Evolutionary conservation across 1,140 invertebrate genomes (phyloP), one percentile per base, ranked within the genome.

Genomic region (Cephus cinctus): DNA sequence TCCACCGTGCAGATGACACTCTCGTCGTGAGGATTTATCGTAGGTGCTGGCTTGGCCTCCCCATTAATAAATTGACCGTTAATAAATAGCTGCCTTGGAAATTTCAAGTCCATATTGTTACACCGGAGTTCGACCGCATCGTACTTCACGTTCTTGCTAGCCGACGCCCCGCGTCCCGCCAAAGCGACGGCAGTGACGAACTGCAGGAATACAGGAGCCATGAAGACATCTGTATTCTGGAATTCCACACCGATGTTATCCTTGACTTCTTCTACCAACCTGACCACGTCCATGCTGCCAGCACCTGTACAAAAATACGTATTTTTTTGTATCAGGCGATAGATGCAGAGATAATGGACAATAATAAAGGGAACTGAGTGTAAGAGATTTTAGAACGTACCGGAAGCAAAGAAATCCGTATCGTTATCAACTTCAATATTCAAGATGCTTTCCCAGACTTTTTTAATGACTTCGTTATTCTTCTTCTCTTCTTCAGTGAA

Each of bases 201-300:
- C 49, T 96, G 90, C 11, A 81, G 78, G 65, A 98, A 96, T 0
- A 85, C 83, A 1, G 94, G 90, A 4, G 90, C 87, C 90, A 98
- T 93, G 63, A 95, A 98, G 0, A 98, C 86, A 54, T 96, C 88
- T 60, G 92, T 92, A 65, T 93, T 96, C 64, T 92, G 84, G 5
- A 98, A 66, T 19, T 82, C 81, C 8, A 95, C 73, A 42, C 83
- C 83, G 14, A 89, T 81, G 47, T 87, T 80, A 43, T 94, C 89
- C 71, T 94, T 94, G 0, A 96, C 80, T 77, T 98, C 94, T 76
- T 98, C 96, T 0, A 98, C 85, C 21, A 97, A 71, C 59, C 94
- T 83, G 1, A 96, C 92, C 5, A 98, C 94, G 70, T 98, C 95
- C 93, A 98, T 98, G 6, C 94, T 96, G 0, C 92, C 90, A 15